Evolutionary conservation across 1,140 invertebrate genomes (phyloP).

Genomic region (Scaptomyza hsui): DNA sequence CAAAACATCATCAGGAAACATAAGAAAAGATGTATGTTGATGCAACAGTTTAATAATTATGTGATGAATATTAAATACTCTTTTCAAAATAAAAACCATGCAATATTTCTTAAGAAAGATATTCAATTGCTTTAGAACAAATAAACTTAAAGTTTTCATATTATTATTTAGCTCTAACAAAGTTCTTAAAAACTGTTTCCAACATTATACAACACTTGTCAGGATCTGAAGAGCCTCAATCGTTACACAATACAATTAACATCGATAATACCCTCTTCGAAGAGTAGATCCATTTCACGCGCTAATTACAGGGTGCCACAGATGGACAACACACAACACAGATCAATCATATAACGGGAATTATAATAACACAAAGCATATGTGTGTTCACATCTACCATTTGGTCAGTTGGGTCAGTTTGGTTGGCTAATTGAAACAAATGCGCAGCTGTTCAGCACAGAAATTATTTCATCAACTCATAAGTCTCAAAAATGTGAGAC

Average conservation of each 20-base stretch:
- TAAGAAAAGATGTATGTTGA: constrained; percentile 6
- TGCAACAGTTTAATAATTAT: not conserved
- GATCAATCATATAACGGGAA: constrained; percentile 72
- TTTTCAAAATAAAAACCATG: not conserved
- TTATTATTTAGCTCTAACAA: no score
- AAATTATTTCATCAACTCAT: constrained; percentile 69
- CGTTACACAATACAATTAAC: no score
- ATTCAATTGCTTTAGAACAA: no score
- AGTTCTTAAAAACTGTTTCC: no score
- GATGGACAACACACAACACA: constrained; percentile 51
- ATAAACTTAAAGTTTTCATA: no score
- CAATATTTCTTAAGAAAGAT: not conserved
- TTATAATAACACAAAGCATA: not conserved
- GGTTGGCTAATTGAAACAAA: constrained; percentile 71
- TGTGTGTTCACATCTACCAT: not conserved
- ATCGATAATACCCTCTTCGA: no score
- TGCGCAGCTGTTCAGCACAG: constrained; percentile 52
- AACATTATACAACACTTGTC: no score
- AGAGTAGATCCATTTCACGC: constrained; percentile 57
- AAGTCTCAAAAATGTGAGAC: constrained; percentile 22
- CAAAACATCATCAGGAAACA: constrained; percentile 61
- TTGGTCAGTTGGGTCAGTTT: constrained; percentile 38
- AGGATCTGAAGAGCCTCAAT: no score
- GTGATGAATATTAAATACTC: constrained; percentile 7
- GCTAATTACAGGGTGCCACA: constrained; percentile 78